Base-by-base conservation (phyloP, 2,113 vertebrate genomes). In the Calcarius ornatus region DNA sequence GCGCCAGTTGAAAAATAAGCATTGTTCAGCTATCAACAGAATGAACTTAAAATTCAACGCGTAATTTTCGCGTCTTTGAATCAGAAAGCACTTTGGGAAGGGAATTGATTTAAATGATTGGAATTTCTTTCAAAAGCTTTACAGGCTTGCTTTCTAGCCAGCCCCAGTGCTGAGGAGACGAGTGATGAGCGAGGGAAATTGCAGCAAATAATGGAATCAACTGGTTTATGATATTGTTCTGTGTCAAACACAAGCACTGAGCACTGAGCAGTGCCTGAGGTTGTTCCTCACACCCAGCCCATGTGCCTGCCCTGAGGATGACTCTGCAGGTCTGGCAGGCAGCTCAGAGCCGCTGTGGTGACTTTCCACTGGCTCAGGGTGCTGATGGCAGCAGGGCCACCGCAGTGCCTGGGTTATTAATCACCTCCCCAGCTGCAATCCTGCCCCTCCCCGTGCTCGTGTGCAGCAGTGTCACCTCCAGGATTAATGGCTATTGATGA, bases 401-500 rank as follows among this genome's bases (percentile, higher is more conserved):
- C 30, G 21, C 9, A 1, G 35, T 10, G 15, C 60, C 63, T 18
- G 38, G 5, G 38, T 47, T 12, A 71, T 90, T 43, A 50, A 81
- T 90, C 81, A 43, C 13, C 9, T 40, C 73, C 66, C 66, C 82
- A 72, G 92, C 59, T 75, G 83, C 76, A 61, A 24, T 42, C 10
- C 2, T 33, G 68, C 42, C 16, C 24, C 73, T 88, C 71, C 76
- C 87, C 35, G 0, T 1, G 54, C 50, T 73, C 5, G 0, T 12
- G 14, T 8, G 57, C 53, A 47, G 66, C 38, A 60, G 23, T 9
- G n/a, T 38, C 47, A 1, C 80, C 72, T 81, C 38, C 59, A 37
- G 61, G 75, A 79, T 91, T 93, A 92, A 95, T 84, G 78, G 84
- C 2, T 86, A 77, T 86, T 28, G 60, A 93, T 73, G 76, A 66